Evolutionary conservation across 1,140 invertebrate genomes (phyloP), one percentile per base, ranked within the genome.

Genomic region (Brachionus paranguensis): DNA sequence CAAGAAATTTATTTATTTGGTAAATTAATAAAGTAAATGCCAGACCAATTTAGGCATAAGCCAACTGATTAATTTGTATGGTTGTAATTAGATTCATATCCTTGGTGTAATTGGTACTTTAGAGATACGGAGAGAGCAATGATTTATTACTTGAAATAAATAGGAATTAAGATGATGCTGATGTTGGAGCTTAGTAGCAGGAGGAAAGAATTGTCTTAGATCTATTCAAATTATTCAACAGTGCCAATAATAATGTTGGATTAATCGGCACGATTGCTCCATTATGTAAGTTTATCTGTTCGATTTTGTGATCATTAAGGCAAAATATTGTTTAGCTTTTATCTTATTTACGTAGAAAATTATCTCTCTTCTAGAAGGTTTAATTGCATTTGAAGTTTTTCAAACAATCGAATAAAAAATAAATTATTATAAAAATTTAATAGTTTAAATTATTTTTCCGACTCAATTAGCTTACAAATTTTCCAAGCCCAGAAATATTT

Each of bases 381-480:
- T 72, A 72, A 43, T 72, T 43, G 37, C 68, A 72, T 72, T 70
- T 70, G n/a, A 14, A 37, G 14, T 70, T 45, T 43, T 72, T 20
- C 68, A 72, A 72, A 60, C 53, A 60, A 60, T 41, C 37, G 33
- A 43, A 72, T 20, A 43, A 41, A 43, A 41, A 72, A 72, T 41
- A 72, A 72, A 72, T 72, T 72, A 72, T 41, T 41, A 72, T 72
- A 45, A 72, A 20, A 41, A 72, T 72, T 72, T 41, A 41, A 41
- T 72, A 41, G 29, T 72, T 72, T 72, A 41, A 41, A 72, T 72
- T 72, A 72, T 72, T 72, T 72, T 72, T 72, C 37, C 68, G 68
- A 72, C 68, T 72, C 68, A 72, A 72, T 72, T 43, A 45, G 68
- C 68, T 72, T 43, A 20, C 14, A 60, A 60, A 20, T 60, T 60